Conservation (phyloP, 2,888 invertebrate species). For the Globia sparganii region DNA sequence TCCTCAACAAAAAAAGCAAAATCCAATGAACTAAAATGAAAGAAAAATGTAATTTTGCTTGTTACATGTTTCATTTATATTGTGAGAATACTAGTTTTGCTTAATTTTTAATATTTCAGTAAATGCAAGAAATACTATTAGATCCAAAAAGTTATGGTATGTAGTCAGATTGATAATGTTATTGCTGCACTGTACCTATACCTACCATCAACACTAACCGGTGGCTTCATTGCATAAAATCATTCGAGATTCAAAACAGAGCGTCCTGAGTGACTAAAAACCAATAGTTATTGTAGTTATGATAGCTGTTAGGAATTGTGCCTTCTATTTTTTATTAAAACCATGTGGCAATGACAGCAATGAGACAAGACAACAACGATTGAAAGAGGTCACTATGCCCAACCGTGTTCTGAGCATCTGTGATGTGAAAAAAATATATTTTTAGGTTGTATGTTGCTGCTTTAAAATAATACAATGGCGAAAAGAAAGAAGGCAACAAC, state of each 20-base stretch:
- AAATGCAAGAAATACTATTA: conserved; percentile 66
- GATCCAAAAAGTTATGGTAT: conserved; percentile 80
- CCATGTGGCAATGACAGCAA: conserved; percentile 83
- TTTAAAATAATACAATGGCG: conserved; percentile 79
- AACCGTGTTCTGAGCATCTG: conserved; percentile 62
- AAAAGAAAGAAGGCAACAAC: conserved; percentile 85
- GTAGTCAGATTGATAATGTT: conserved; percentile 71
- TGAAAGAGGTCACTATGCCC: conserved; percentile 83
- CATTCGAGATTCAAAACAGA: conserved; percentile 30
- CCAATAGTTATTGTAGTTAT: neutral
- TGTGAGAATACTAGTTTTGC: conserved; percentile 69
- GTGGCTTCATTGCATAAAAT: conserved; percentile 74
- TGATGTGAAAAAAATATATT: conserved; percentile 66
- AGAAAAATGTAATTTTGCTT: conserved; percentile 72
- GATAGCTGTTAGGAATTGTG: conserved; percentile 12
- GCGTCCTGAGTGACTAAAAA: conserved; percentile 20
- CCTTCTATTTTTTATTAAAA: conserved; percentile 43
- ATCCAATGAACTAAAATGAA: conserved; percentile 69
- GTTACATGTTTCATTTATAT: conserved; percentile 68
- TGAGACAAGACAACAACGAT: conserved; percentile 76
- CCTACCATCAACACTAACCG: conserved; percentile 78
- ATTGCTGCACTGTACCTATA: conserved; percentile 57
- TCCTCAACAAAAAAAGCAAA: conserved; percentile 61
- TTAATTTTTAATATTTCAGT: conserved; percentile 57
- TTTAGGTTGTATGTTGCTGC: conserved; percentile 79